Conservation (phyloP, 2,113 vertebrate species). For the Misgurnus anguillicaudatus region DNA sequence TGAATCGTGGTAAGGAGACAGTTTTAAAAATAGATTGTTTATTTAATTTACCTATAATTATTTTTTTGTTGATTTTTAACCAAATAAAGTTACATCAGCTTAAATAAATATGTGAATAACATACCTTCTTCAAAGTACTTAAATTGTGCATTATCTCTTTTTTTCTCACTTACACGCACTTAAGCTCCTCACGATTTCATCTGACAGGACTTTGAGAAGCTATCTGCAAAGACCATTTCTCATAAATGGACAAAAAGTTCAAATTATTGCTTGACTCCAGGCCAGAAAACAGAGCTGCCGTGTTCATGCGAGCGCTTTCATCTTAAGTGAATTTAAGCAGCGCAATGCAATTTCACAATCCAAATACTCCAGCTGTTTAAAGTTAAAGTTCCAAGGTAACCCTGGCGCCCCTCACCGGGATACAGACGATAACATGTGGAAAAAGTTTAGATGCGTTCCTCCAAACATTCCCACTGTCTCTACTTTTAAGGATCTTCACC, state of each 20-base stretch:
- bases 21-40: no score
- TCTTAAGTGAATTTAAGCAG: conserved; percentile 70
- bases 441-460: conserved; percentile 80
- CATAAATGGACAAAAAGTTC: conserved; percentile 78
- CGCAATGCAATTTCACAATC: conserved; percentile 83
- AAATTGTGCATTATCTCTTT: background rate
- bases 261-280: conserved; percentile 77
- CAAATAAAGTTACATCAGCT: no score
- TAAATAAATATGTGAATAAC: no score
- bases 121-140: no score
- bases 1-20: no score
- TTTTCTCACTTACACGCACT: background rate
- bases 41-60: no score
- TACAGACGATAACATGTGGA: conserved; percentile 80
- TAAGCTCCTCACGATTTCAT: conserved; percentile 33
- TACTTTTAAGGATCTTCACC: conserved; percentile 80
- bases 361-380: conserved; percentile 84
- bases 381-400: conserved; percentile 86
- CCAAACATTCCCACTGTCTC: conserved; percentile 69
- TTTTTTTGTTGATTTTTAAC: no score
- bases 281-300: conserved; percentile 77
- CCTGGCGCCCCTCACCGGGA: conserved; percentile 79
- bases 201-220: conserved; percentile 20
- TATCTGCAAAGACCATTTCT: conserved; percentile 48
- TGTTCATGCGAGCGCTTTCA: conserved; percentile 75